Conservation (phyloP, 2,797 vertebrate genomes). For the Pseudomugil tenellus region DNA sequence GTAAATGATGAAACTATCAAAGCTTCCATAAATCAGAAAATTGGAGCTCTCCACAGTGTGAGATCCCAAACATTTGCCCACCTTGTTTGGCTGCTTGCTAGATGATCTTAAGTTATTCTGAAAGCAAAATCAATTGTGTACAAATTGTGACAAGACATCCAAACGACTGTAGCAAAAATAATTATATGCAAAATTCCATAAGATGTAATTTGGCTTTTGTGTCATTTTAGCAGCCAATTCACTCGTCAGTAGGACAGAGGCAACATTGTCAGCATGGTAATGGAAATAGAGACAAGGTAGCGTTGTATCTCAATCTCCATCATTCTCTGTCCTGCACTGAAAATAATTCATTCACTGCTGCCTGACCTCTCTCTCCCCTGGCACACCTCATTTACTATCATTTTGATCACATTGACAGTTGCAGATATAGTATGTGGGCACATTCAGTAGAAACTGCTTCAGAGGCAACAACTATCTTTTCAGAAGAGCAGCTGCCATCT, state of each 20-base stretch:
- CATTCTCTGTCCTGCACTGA: slow-evolving; percentile 33
- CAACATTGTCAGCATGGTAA: slow-evolving; percentile 40
- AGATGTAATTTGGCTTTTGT: slow-evolving; percentile 36
- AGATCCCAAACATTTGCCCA: not conserved
- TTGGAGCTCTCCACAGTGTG: not conserved
- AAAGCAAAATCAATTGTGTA: not conserved
- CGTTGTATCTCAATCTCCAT: slow-evolving; percentile 30
- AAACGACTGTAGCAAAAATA: slow-evolving; percentile 27
- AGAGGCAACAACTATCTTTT: slow-evolving; percentile 48
- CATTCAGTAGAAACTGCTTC: slow-evolving; percentile 44
- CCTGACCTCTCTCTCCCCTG: slow-evolving; percentile 43
- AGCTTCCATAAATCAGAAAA: not conserved
- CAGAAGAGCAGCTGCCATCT: slow-evolving; percentile 62
- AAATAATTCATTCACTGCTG: slow-evolving; percentile 44
- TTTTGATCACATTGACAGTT: slow-evolving; percentile 60
- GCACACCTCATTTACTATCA: slow-evolving; percentile 60
- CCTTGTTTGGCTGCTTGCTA: not conserved
- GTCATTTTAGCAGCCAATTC: slow-evolving; percentile 20
- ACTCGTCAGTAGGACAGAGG: slow-evolving; percentile 27
- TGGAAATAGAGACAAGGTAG: slow-evolving; percentile 24
- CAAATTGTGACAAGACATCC: not conserved
- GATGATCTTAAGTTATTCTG: not conserved
- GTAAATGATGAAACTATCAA: not conserved
- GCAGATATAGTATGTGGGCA: slow-evolving; percentile 22
- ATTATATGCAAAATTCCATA: slow-evolving; percentile 46